Evolutionary conservation across 2,113 vertebrate species (phyloP).

Genomic region (Pardalotus punctatus): DNA sequence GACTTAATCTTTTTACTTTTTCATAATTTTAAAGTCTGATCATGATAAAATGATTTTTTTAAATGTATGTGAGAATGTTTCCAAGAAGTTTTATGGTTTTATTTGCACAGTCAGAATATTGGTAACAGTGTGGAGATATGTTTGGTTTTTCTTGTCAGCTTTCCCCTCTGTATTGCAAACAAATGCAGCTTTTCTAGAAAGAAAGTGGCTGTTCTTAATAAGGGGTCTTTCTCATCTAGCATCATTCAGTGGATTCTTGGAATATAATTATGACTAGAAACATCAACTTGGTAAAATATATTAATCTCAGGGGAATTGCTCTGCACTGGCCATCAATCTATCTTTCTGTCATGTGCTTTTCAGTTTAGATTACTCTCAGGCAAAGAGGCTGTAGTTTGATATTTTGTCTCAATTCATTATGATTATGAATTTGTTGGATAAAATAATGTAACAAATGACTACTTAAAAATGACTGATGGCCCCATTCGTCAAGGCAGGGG

Average conservation of each 20-base stretch:
- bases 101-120: not conserved
- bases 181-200: not conserved
- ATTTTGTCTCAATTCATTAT: slow-evolving; percentile 41
- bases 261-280: not conserved
- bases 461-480: slow-evolving; percentile 36
- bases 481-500: not conserved
- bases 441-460: not conserved
- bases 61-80: not conserved
- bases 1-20: not conserved
- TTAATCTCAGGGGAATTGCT: slow-evolving; percentile 11
- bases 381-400: not conserved
- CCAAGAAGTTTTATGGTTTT: not conserved
- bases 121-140: not conserved
- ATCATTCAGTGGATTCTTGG: not conserved
- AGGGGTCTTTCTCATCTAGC: not conserved
- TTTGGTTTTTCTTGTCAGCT: not conserved
- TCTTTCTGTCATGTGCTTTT: slow-evolving; percentile 34
- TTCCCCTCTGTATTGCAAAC: not conserved
- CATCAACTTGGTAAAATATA: not conserved
- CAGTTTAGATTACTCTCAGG: slow-evolving; percentile 7
- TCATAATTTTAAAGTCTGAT: not conserved
- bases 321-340: not conserved
- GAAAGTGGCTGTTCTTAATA: not conserved
- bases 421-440: slow-evolving; percentile 35
- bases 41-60: not conserved